Evolutionary conservation across 2,113 vertebrate genomes (phyloP).

Genomic region (Burhinus oedicnemus): DNA sequence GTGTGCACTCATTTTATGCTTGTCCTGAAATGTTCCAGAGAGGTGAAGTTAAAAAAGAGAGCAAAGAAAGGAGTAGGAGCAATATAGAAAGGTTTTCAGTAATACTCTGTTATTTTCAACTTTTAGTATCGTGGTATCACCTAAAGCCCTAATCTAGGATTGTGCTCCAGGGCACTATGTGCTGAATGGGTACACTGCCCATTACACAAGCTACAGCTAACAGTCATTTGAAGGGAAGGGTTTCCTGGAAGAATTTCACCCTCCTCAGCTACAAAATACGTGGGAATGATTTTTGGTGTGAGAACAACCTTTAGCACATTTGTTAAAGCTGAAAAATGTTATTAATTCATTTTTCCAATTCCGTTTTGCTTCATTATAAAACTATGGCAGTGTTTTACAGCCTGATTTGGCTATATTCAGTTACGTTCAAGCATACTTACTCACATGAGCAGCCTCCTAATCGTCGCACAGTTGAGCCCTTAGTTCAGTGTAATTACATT

Average conservation of each 20-base stretch:
- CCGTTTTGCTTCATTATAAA: neutral
- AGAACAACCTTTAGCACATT: neutral
- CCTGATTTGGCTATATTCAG: neutral
- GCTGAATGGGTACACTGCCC: neutral
- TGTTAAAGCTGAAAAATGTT: neutral
- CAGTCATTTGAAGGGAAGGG: neutral
- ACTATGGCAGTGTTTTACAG: neutral
- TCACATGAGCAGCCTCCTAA: neutral
- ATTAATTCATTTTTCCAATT: neutral
- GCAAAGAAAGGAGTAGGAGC: neutral
- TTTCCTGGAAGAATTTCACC: neutral
- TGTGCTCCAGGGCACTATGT: neutral
- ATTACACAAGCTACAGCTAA: neutral
- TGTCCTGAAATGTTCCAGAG: neutral
- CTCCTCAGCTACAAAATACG: neutral
- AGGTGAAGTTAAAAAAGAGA: neutral
- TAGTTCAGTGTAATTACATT: constrained; percentile 23
- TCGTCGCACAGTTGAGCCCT: neutral
- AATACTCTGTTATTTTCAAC: neutral
- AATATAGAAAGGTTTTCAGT: neutral
- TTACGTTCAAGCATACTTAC: neutral
- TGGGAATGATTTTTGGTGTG: neutral
- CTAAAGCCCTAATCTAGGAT: neutral
- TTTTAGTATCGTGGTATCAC: neutral
- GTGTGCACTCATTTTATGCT: neutral